Evolutionary conservation across 2,113 vertebrate genomes (phyloP).

Genomic region (Ammodytes dubius): DNA sequence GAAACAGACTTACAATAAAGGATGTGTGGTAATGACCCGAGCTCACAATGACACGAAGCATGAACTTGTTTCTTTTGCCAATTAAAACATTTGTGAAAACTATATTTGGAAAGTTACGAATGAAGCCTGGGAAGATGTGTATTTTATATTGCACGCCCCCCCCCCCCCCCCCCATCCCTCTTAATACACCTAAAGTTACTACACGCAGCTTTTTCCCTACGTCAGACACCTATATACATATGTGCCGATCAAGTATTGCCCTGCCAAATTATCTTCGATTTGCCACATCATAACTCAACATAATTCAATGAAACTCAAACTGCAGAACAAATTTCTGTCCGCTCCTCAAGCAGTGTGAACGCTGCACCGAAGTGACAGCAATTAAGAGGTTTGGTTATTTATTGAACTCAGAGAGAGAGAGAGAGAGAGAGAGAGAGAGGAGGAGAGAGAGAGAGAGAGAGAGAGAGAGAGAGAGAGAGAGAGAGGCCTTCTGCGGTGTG

Average conservation of each 20-base stretch:
- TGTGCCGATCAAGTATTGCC: slow-evolving; percentile 23
- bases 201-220: slow-evolving; percentile 35
- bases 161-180: slow-evolving; percentile 26
- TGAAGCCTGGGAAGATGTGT: slow-evolving; percentile 52
- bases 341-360: slow-evolving; percentile 41
- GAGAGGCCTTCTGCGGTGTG: slow-evolving; percentile 9
- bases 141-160: slow-evolving; percentile 33
- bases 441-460: slow-evolving; percentile 13
- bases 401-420: slow-evolving; percentile 52
- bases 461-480: slow-evolving; percentile 19
- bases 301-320: slow-evolving; percentile 69
- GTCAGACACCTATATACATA: slow-evolving; percentile 50
- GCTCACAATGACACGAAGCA: slow-evolving; percentile 79
- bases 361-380: slow-evolving; percentile 59
- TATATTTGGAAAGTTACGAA: slow-evolving; percentile 65
- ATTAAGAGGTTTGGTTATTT: slow-evolving; percentile 73
- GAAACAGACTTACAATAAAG: slow-evolving; percentile 61
- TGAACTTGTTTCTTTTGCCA: slow-evolving; percentile 63
- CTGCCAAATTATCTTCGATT: slow-evolving; percentile 58
- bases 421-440: slow-evolving; percentile 8
- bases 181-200: slow-evolving; percentile 55
- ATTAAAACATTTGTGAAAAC: slow-evolving; percentile 72
- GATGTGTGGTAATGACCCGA: slow-evolving; percentile 78
- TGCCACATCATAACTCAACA: slow-evolving; percentile 71
- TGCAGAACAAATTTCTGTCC: slow-evolving; percentile 61